Percentiles rank a stretch among this genome's conserved stretches.
These are phyloP conservation scores for Ceratina japonica DNA, from an alignment of 1,140 invertebrate genomes.

Conservation along the genomic window DNA sequence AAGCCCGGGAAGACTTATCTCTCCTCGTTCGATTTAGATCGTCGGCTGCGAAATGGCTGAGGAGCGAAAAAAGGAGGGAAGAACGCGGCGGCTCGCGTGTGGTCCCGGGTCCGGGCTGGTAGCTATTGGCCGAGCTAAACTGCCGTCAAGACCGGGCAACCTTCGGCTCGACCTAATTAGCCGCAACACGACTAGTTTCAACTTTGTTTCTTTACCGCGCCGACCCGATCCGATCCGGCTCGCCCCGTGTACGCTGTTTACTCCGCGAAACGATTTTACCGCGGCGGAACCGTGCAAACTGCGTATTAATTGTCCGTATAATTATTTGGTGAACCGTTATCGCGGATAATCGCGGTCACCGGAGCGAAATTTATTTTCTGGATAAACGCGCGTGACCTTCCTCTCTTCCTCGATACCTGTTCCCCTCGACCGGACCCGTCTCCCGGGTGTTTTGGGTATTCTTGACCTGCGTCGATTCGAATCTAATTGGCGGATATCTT, in stretches of 20 bases:
- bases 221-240: too few species aligned
- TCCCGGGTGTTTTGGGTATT: slow-evolving; percentile 40
- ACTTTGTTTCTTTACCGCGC: not conserved
- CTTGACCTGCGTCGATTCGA: slow-evolving; percentile 57
- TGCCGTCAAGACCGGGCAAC: slow-evolving; percentile 44
- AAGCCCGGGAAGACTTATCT: slow-evolving; percentile 31
- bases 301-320: slow-evolving; percentile 4
- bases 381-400: not conserved
- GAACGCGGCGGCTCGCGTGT: slow-evolving; percentile 54
- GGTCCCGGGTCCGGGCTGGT: slow-evolving; percentile 46
- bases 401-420: slow-evolving; percentile 25
- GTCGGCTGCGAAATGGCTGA: slow-evolving; percentile 49
- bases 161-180: slow-evolving; percentile 31
- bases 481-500: slow-evolving; percentile 59
- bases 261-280: not conserved
- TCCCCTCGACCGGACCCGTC: slow-evolving; percentile 36
- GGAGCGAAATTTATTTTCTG: slow-evolving; percentile 17
- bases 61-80: slow-evolving; percentile 14
- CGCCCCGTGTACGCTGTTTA: not conserved
- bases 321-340: slow-evolving; percentile 11
- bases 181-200: not conserved
- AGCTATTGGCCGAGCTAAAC: slow-evolving; percentile 46
- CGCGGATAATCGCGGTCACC: slow-evolving; percentile 13
- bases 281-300: not conserved
- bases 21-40: slow-evolving; percentile 39